These are phyloP conservation scores for Diadophis punctatus DNA, from an alignment of 2,113 vertebrate species.

Conservation along the genomic window DNA sequence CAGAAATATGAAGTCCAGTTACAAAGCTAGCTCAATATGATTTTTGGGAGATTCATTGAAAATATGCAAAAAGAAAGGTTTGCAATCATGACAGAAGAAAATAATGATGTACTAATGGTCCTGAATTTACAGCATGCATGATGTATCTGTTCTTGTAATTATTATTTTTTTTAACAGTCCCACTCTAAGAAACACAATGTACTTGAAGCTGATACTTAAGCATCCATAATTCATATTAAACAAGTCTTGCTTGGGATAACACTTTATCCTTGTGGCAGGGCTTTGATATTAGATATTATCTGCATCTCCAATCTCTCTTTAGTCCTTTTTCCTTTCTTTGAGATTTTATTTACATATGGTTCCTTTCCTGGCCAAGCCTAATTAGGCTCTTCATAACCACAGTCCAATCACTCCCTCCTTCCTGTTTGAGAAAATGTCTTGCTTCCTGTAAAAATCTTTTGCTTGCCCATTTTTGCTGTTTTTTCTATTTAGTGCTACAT, in stretches of 20 bases:
- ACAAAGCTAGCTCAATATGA: not conserved
- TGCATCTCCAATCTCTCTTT: not conserved
- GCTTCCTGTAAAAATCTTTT: not conserved
- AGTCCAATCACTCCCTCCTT: not conserved
- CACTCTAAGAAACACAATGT: not conserved
- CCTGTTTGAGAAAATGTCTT: not conserved
- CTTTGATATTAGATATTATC: not conserved
- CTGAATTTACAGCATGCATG: not conserved
- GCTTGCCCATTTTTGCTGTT: not conserved
- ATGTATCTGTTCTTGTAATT: not conserved
- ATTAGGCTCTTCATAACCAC: not conserved
- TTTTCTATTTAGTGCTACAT: not conserved
- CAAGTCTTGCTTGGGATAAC: not conserved
- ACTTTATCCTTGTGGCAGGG: not conserved
- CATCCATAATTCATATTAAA: not conserved
- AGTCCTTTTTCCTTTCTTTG: not conserved
- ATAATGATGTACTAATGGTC: not conserved
- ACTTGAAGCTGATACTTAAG: not conserved
- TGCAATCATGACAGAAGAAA: not conserved
- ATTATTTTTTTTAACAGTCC: not conserved
- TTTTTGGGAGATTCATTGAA: not conserved
- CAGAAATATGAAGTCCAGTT: not conserved
- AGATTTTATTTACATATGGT: not conserved
- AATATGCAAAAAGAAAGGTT: not conserved
- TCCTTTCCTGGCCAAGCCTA: not conserved